Evolutionary conservation across 2,113 vertebrate species (phyloP).

Genomic region (Chamaetylas fuelleborni): DNA sequence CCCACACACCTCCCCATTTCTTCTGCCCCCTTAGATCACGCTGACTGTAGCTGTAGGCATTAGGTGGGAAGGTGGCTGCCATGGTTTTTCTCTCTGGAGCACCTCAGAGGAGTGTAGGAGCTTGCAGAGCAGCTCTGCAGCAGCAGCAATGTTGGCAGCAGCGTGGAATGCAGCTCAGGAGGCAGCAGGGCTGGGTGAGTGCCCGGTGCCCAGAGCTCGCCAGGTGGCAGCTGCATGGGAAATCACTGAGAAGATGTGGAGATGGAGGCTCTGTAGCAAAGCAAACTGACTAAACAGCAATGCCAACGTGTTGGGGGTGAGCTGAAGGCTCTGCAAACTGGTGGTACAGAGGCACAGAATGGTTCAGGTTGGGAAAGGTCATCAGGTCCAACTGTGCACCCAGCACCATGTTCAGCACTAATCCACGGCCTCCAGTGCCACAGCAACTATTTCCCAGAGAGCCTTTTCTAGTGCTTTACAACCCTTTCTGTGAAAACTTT

Average conservation of each 20-base stretch:
- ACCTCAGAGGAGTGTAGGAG: neutral
- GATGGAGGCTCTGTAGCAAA: neutral
- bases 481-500: neutral
- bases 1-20: rapidly evolving
- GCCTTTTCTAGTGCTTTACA: neutral
- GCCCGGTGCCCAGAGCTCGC: neutral
- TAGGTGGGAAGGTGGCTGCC: neutral
- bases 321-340: neutral
- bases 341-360: neutral
- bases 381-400: neutral
- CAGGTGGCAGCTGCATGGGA: neutral
- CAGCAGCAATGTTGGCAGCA: neutral
- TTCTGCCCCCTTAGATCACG: neutral
- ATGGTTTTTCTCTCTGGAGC: neutral
- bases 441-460: neutral
- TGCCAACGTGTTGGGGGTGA: neutral
- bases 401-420: neutral
- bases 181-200: neutral
- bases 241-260: neutral
- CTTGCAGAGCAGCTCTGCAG: neutral
- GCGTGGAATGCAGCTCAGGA: neutral
- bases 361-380: rapidly evolving
- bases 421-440: neutral
- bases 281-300: neutral
- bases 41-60: neutral